Conservation (phyloP, 2,113 vertebrate genomes). For the Hiodon tergisus region DNA sequence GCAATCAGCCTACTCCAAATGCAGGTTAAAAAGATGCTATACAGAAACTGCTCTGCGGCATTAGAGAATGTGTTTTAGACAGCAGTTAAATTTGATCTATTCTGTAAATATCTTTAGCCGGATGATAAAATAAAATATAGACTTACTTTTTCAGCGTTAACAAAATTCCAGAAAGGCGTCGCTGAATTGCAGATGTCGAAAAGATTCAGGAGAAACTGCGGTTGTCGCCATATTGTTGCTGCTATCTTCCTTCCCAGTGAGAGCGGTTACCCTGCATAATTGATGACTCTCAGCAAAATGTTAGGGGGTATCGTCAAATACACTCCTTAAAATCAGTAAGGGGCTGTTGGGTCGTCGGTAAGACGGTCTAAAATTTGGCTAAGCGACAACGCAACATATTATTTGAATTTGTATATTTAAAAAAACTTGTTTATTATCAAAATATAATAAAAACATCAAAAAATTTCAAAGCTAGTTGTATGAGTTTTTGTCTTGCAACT, state of each 20-base stretch:
- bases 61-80: constrained; percentile 62
- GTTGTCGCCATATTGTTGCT: constrained; percentile 90
- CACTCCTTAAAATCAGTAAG: constrained; percentile 49
- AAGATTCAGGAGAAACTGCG: constrained; percentile 81
- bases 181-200: constrained; percentile 69
- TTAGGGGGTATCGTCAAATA: constrained; percentile 71
- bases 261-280: constrained; percentile 78
- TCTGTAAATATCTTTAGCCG: constrained; percentile 30
- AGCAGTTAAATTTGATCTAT: constrained; percentile 34
- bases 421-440: no score
- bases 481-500: no score
- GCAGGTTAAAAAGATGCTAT: constrained; percentile 54
- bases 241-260: constrained; percentile 69
- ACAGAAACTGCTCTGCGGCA: constrained; percentile 76
- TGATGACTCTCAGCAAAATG: constrained; percentile 79
- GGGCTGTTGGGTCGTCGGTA: constrained; percentile 56
- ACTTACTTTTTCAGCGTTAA: constrained; percentile 73
- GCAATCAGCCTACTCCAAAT: constrained; percentile 46
- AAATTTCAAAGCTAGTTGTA: no score
- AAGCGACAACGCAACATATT: not conserved
- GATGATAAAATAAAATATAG: constrained; percentile 44
- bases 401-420: not conserved
- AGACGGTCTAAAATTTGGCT: constrained; percentile 21
- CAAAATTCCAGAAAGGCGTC: constrained; percentile 65
- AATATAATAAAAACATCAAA: no score